Base-by-base conservation (phyloP, 2,888 invertebrate species). In the Crioceris asparagi region DNA sequence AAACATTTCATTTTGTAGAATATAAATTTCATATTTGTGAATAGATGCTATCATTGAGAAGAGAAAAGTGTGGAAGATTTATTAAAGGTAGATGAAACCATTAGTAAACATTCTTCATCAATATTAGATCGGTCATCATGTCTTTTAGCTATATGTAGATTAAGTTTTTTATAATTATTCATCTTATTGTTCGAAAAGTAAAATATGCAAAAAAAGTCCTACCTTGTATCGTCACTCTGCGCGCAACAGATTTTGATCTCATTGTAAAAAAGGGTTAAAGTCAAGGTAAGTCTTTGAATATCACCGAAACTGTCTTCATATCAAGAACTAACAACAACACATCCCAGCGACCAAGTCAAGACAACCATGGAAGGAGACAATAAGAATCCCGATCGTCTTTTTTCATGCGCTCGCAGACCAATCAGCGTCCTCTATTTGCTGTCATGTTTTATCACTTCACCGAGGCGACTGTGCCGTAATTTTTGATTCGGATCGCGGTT, bases 161-260 rank as follows among this genome's bases (percentile, higher is more conserved):
- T n/a, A n/a, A n/a, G n/a, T n/a, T n/a, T n/a, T n/a, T n/a, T n/a
- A n/a, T n/a, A n/a, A n/a, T n/a, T n/a, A n/a, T n/a, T n/a, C n/a
- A n/a, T n/a, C n/a, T n/a, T n/a, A n/a, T n/a, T n/a, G n/a, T n/a
- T n/a, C n/a, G n/a, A n/a, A n/a, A n/a, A n/a, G n/a, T n/a, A n/a
- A n/a, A n/a, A n/a, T n/a, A n/a, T n/a, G n/a, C n/a, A n/a, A n/a
- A n/a, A n/a, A n/a, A n/a, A n/a, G n/a, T 41, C 74, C 71, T 64
- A 79, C 79, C 78, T 72, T 75, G 77, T 62, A 77, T 71, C 59
- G 77, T 73, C 50, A 78, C 70, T 64, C 74, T 74, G 65, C 79
- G 73, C 54, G 79, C 79, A 52, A 79, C 75, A 57, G 79, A 76
- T 65, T 79, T 79, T 51, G 75, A 77, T 70, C 79, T 74, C 79